Base-by-base conservation (phyloP, 2,113 vertebrate species). In the Perca schrenkii region DNA sequence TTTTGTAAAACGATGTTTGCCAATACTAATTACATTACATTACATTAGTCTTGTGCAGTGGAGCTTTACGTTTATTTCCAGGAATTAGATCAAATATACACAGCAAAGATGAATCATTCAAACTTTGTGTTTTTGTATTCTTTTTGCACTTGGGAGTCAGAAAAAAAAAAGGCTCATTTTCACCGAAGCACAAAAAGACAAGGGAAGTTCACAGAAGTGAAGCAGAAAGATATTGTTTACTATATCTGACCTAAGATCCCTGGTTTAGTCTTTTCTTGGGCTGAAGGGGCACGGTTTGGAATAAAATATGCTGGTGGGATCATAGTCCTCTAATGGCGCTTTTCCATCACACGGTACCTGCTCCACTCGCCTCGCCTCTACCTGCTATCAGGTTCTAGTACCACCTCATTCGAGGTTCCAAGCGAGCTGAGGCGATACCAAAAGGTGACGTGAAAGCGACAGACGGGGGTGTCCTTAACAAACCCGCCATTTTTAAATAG, bases 271-370 rank as follows among this genome's bases (percentile, higher is more conserved):
- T 74, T 68, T 54, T 66, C 56, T 62, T 58, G 63, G 22, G 25
- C 57, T n/a, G n/a, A 43, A 15, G 46, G 16, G 54, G 15, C n/a
- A 65, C 2, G 3, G n/a, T 47, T 67, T 83, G 52, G 53, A 61
- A 80, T 79, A 13, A 80, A 73, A 73, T 73, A 60, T 71, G 13
- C n/a, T 64, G 25, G 25, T 25, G 25, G 25, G 25, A 25, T 25
- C 25, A 25, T 25, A 25, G 25, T 25, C 25, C 25, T 2, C 25
- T 25, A 25, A 25, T 25, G 25, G 25, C 25, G 25, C 25, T 25
- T 25, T 25, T 25, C 25, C 25, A 25, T 25, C 25, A 25, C 25
- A 25, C 25, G 25, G 25, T 25, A 25, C 25, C 25, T 25, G 25
- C 25, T 25, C 25, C 25, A 25, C 25, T 25, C 25, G 25, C n/a